phyloP scores from a whole-genome alignment of 2,888 invertebrate species.

The Slavum lentiscoides region DNA sequence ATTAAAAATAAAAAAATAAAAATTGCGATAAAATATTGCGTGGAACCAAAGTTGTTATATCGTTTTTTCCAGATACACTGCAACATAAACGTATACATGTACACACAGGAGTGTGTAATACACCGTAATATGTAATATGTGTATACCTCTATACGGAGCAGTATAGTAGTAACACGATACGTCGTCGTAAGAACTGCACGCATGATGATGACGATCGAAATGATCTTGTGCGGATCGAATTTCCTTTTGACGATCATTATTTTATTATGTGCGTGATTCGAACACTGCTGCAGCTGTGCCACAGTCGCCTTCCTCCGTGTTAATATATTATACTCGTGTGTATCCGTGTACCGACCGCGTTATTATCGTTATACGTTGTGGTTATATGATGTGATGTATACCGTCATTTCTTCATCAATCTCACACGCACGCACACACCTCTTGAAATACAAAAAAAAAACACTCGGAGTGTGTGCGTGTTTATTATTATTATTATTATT shows the following conservation, averaged over 20 bases:
- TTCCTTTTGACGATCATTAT: background rate
- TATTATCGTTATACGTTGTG: slow-evolving; percentile 29
- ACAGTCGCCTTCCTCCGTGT: too few species aligned
- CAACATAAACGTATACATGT: too few species aligned
- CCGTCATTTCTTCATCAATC: slow-evolving; percentile 27
- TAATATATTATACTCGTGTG: background rate
- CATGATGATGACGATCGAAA: slow-evolving; percentile 12
- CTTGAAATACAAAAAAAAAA: background rate
- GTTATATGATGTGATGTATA: background rate
- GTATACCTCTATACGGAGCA: background rate
- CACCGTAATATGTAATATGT: background rate
- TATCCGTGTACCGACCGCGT: background rate
- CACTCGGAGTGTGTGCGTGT: background rate
- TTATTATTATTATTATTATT: background rate
- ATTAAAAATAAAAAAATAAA: too few species aligned
- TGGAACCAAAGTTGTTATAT: too few species aligned
- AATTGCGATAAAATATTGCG: too few species aligned
- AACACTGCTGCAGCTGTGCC: too few species aligned
- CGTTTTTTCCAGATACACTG: too few species aligned
- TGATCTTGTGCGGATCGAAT: slow-evolving; percentile 34
- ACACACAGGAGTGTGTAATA: too few species aligned
- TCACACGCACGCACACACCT: background rate
- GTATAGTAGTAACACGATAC: slow-evolving; percentile 27
- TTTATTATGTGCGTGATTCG: background rate
- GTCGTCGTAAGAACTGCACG: background rate